Base-by-base conservation (phyloP, 2,797 vertebrate genomes). In the Megaceryle alcyon region DNA sequence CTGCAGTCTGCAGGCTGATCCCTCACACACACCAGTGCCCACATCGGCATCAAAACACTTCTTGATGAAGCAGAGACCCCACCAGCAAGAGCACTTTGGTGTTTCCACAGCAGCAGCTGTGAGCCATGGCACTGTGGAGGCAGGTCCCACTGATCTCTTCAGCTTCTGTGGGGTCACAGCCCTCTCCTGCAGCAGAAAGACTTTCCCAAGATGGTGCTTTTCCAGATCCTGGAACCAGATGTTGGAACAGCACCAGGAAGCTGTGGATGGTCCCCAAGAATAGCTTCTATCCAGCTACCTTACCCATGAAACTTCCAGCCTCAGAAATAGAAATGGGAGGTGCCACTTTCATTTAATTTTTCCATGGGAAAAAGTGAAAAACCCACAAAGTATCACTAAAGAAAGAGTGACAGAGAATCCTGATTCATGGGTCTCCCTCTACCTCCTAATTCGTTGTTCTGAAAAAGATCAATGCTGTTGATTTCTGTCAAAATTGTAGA, bases 91-190 rank as follows among this genome's bases (percentile, higher is more conserved):
- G 21, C n/a, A 23, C 8, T 8, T 15, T 21, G 41, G 19, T 31
- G 12, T 21, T 16, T 2, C 1, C 2, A 2, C 37, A 51, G 29
- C 73, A 66, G 22, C 37, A n/a, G 22, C 33, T 2, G 14, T 7
- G 59, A n/a, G 25, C 49, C 73, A 31, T 3, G 15, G 25, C 22
- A 19, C 35, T 1, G 0, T 0, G 3, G 33, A 11, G 8, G 5
- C 21, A 35, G 31, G 41, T 43, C 53, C 66, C n/a, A 4, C 10
- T 1, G 14, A 6, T 4, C 11, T 13, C 16, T 49, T 49, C 63
- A 23, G 37, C 4, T 21, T 6, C 33, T 2, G 9, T 21, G 14
- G 31, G 15, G 3, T 14, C 51, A 12, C 66, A 53, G 46, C 8
- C 5, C 7, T 22, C 56, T 33, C 49, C 43, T 8, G 18, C 81